Percentiles rank a stretch among this genome's conserved stretches.
phyloP scores from a whole-genome alignment of 2,797 vertebrate genomes.

The Percopsis omiscomaycus region DNA sequence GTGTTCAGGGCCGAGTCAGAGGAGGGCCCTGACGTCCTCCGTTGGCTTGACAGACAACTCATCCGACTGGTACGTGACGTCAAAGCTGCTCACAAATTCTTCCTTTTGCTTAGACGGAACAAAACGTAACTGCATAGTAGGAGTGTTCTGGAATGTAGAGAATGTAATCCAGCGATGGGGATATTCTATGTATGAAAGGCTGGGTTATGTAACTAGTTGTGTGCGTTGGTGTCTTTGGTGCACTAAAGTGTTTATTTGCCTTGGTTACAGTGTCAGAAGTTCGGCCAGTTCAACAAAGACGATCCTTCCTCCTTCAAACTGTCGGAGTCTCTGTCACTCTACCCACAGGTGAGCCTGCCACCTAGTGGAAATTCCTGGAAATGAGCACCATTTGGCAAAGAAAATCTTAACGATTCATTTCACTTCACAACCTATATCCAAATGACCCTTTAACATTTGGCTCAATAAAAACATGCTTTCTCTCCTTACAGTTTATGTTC shows the following conservation, averaged over 20 bases:
- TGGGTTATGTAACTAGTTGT: not conserved
- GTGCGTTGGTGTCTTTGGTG: conserved; percentile 1
- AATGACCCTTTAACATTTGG: not conserved
- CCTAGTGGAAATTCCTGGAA: conserved; percentile 3
- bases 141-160: not conserved
- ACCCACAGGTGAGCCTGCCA: conserved; percentile 87
- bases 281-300: conserved; percentile 97
- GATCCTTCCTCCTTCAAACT: conserved; percentile 92
- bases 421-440: too few species aligned
- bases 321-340: conserved; percentile 94
- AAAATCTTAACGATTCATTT: not conserved
- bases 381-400: not conserved
- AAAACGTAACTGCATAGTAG: not conserved
- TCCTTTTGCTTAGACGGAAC: not conserved
- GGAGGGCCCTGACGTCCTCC: conserved; percentile 93
- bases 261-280: conserved; percentile 93
- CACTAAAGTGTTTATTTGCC: conserved; percentile 10
- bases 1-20: conserved; percentile 94
- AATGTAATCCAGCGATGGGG: not conserved
- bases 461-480: not conserved
- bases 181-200: not conserved
- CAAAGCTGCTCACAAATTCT: not conserved
- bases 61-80: conserved; percentile 88
- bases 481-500: conserved; percentile 90
- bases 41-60: conserved; percentile 96